phyloP scores from a whole-genome alignment of 2,888 invertebrate genomes.

The Tridacna crocea region DNA sequence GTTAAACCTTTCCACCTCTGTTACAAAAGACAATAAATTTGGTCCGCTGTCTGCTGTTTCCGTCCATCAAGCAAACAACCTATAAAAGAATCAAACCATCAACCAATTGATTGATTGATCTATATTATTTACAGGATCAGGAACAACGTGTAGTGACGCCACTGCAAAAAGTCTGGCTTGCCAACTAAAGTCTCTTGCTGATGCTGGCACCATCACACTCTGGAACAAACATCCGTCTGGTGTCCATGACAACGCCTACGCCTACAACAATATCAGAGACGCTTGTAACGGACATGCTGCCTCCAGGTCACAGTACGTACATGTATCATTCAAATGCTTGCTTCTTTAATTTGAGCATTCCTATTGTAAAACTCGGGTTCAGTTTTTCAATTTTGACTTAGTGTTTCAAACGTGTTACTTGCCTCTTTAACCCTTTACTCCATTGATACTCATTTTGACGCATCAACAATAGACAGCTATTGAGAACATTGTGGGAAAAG shows the following conservation, averaged over 20 bases:
- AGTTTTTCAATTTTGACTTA: neutral
- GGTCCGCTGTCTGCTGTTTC: too few relatives aligned
- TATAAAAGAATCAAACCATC: too few relatives aligned
- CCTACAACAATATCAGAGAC: slow-evolving; percentile 70
- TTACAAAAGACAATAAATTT: too few relatives aligned
- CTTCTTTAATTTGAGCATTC: neutral
- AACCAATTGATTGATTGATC: too few relatives aligned
- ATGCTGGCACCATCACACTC: slow-evolving; percentile 52
- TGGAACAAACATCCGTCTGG: slow-evolving; percentile 70
- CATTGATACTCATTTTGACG: too few relatives aligned
- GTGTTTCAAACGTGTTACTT: neutral
- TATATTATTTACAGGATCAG: neutral
- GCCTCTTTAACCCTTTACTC: too few relatives aligned
- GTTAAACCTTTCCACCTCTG: too few relatives aligned
- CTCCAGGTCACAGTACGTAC: slow-evolving; percentile 64
- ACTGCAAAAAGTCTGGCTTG: slow-evolving; percentile 57
- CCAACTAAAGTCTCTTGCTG: slow-evolving; percentile 54
- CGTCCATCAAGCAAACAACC: too few relatives aligned
- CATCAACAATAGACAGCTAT: too few relatives aligned
- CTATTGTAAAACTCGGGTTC: neutral
- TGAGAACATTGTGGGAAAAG: too few relatives aligned
- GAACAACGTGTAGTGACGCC: slow-evolving; percentile 43
- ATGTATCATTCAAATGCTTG: neutral
- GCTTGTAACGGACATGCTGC: slow-evolving; percentile 53
- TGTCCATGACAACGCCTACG: slow-evolving; percentile 67